phyloP scores from a whole-genome alignment of 1,140 invertebrate species.

The Venustaconcha ellipsiformis region DNA sequence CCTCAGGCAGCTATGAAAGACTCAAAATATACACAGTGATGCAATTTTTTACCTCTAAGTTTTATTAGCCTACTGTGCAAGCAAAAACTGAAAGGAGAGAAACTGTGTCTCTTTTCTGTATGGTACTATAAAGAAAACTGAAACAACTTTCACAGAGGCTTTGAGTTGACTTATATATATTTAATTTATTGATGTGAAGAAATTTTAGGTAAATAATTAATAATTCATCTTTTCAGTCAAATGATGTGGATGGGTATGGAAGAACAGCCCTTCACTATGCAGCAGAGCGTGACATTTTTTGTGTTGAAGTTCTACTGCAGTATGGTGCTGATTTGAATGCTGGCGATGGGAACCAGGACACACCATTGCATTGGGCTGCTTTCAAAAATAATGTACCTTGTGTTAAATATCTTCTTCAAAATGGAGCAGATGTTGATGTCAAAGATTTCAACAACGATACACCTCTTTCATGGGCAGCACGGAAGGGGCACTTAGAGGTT shows the following conservation, averaged over 20 bases:
- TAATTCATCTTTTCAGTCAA: slow-evolving; percentile 40
- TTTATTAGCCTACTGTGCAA: no score
- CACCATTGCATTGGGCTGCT: slow-evolving; percentile 66
- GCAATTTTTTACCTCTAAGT: no score
- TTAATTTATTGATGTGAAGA: no score
- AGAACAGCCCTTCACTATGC: slow-evolving; percentile 64
- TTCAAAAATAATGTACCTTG: slow-evolving; percentile 62
- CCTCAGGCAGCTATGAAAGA: no score
- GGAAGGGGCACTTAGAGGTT: slow-evolving; percentile 89
- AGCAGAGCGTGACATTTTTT: slow-evolving; percentile 57
- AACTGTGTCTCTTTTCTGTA: no score
- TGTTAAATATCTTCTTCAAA: slow-evolving; percentile 66
- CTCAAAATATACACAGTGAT: no score
- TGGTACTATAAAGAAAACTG: no score
- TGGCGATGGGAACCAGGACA: slow-evolving; percentile 58
- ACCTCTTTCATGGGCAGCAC: slow-evolving; percentile 84
- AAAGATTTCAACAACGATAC: slow-evolving; percentile 68
- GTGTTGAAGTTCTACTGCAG: slow-evolving; percentile 53
- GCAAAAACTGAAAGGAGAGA: no score
- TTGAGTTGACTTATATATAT: no score
- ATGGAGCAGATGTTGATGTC: slow-evolving; percentile 68
- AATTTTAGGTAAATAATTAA: no score
- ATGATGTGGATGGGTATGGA: slow-evolving; percentile 63
- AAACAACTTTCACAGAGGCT: no score
- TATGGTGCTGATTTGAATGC: slow-evolving; percentile 57